Evolutionary conservation across 2,113 vertebrate species (phyloP).

Genomic region (Aphyosemion australe): DNA sequence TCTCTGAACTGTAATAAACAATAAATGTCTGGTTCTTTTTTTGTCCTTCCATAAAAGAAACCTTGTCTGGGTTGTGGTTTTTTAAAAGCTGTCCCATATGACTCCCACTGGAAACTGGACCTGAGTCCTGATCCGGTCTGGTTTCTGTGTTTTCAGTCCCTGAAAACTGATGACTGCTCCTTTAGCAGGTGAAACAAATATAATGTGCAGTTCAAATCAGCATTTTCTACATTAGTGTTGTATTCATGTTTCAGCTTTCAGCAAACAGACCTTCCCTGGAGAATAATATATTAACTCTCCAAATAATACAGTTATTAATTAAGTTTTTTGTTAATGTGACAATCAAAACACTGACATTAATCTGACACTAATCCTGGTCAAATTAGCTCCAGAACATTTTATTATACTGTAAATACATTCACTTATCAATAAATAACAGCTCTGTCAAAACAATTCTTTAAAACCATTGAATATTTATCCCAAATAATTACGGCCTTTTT

Average conservation of each 20-base stretch:
- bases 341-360: conserved; percentile 27
- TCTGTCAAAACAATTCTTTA: conserved; percentile 52
- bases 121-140: conserved; percentile 21
- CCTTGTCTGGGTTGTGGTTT: conserved; percentile 59
- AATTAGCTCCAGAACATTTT: conserved; percentile 26
- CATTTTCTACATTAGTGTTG: neutral
- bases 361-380: conserved; percentile 32
- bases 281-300: conserved; percentile 1
- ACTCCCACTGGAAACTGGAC: conserved; percentile 57
- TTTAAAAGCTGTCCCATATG: conserved; percentile 47
- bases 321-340: conserved; percentile 26
- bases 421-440: conserved; percentile 69
- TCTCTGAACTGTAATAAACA: conserved; percentile 40
- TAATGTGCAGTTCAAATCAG: neutral
- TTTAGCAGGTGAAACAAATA: conserved; percentile 7
- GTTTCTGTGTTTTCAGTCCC: conserved; percentile 15
- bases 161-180: conserved; percentile 19
- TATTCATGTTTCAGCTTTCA: too few relatives aligned
- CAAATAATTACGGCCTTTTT: conserved; percentile 67
- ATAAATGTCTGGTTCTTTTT: conserved; percentile 47
- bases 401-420: conserved; percentile 39
- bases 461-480: conserved; percentile 70
- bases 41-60: conserved; percentile 43
- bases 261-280: neutral
- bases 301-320: conserved; percentile 2